Percentiles rank a stretch among this genome's conserved stretches.
These are phyloP conservation scores for Pyrgus malvae DNA, from an alignment of 2,888 invertebrate species.

Conservation along the genomic window DNA sequence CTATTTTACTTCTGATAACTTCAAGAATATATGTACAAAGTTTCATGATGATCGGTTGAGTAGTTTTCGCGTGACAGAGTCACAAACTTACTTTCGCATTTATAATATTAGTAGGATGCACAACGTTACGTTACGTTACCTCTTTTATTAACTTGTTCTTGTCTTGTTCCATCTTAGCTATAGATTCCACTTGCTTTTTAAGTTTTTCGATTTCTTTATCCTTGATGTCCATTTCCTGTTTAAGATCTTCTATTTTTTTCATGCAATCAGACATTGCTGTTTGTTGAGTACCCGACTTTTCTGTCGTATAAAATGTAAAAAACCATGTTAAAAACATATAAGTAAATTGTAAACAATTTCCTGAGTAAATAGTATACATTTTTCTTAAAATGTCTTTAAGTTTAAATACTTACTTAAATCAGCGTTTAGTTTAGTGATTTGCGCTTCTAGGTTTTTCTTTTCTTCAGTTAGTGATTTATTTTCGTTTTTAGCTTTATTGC, in stretches of 20 bases:
- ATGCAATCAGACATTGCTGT: constrained; percentile 78
- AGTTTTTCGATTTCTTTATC: constrained; percentile 84
- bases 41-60: too few relatives aligned
- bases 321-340: too few relatives aligned
- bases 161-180: constrained; percentile 75
- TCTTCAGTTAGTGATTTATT: constrained; percentile 84
- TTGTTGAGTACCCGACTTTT: constrained; percentile 78
- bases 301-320: constrained; percentile 59
- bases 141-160: constrained; percentile 83
- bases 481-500: constrained; percentile 59
- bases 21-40: too few relatives aligned
- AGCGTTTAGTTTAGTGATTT: constrained; percentile 80
- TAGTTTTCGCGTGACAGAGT: too few relatives aligned
- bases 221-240: constrained; percentile 84
- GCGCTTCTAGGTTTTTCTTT: constrained; percentile 82
- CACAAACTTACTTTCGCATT: too few relatives aligned
- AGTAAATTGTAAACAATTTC: not conserved
- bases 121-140: too few relatives aligned
- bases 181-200: constrained; percentile 80
- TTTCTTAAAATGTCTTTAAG: not conserved
- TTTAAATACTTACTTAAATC: constrained; percentile 79
- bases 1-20: too few relatives aligned
- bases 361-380: not conserved
- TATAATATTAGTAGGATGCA: too few relatives aligned
- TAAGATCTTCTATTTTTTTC: constrained; percentile 84